phyloP scores from a whole-genome alignment of 1,140 invertebrate species.

The Bombyx mandarina region DNA sequence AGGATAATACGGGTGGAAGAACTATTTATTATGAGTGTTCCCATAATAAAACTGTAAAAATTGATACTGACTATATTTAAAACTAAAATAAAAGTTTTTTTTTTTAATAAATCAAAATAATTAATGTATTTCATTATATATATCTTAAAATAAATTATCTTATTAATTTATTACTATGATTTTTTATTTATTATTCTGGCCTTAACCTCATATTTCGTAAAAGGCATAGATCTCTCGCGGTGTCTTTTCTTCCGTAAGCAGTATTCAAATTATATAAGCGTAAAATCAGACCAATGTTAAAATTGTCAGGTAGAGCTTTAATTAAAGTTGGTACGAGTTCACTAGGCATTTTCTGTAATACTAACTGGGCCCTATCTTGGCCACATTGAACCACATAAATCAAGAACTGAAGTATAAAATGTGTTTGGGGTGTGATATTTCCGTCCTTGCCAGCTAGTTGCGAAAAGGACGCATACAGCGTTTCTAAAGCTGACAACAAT shows the following conservation, averaged over 20 bases:
- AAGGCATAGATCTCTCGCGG: conserved; percentile 85
- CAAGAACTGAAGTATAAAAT: conserved; percentile 90
- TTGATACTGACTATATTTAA: conserved; percentile 4
- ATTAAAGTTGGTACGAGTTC: conserved; percentile 83
- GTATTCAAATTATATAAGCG: conserved; percentile 84
- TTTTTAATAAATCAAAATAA: conserved; percentile 4
- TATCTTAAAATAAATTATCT: background rate
- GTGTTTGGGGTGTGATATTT: conserved; percentile 85
- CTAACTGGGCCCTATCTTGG: conserved; percentile 78
- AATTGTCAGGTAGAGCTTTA: conserved; percentile 82
- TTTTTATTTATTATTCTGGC: conserved; percentile 29
- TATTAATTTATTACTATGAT: background rate
- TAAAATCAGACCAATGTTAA: conserved; percentile 80
- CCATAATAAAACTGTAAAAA: too few relatives aligned
- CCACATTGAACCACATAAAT: conserved; percentile 85
- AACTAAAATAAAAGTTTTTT: background rate
- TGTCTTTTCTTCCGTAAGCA: conserved; percentile 79
- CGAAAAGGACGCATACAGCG: conserved; percentile 80
- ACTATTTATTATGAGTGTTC: too few relatives aligned
- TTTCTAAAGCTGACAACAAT: conserved; percentile 73
- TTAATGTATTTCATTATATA: background rate
- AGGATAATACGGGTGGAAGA: too few relatives aligned
- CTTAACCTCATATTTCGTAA: conserved; percentile 82
- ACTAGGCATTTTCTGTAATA: conserved; percentile 86
- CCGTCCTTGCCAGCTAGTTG: conserved; percentile 82